Conservation (phyloP, 2,797 vertebrate species). For the Poeciliopsis turneri region DNA sequence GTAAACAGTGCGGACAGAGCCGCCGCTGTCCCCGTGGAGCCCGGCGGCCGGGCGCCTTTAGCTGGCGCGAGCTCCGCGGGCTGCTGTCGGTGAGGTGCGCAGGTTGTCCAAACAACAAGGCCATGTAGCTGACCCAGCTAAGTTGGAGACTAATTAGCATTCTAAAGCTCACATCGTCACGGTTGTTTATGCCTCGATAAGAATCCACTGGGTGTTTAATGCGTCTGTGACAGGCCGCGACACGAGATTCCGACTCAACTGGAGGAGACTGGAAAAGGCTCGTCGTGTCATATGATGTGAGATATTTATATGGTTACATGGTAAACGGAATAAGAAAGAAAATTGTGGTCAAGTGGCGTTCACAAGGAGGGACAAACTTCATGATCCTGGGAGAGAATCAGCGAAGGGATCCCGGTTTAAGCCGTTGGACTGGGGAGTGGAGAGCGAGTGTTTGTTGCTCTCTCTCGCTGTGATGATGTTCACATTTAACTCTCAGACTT, state of each 20-base stretch:
- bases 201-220: not conserved
- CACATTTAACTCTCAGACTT: conserved; percentile 17
- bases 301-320: not conserved
- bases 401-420: not conserved
- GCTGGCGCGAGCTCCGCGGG: conserved; percentile 37
- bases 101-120: conserved; percentile 64
- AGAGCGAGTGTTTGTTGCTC: not conserved
- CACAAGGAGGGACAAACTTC: not conserved
- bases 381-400: not conserved
- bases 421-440: not conserved
- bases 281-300: conserved; percentile 11
- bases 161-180: conserved; percentile 62
- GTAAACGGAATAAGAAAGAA: not conserved
- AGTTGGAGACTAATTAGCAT: conserved; percentile 70
- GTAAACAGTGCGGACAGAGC: conserved; percentile 66
- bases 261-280: not conserved
- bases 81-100: conserved; percentile 81
- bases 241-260: not conserved
- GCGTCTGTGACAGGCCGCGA: not conserved
- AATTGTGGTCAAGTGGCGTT: conserved; percentile 10
- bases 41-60: not conserved
- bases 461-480: conserved; percentile 30
- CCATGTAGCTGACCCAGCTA: conserved; percentile 69
- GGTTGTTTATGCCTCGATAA: conserved; percentile 39
- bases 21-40: not conserved